phyloP scores from a whole-genome alignment of 2,888 invertebrate species.

The Drosophila meridiana region DNA sequence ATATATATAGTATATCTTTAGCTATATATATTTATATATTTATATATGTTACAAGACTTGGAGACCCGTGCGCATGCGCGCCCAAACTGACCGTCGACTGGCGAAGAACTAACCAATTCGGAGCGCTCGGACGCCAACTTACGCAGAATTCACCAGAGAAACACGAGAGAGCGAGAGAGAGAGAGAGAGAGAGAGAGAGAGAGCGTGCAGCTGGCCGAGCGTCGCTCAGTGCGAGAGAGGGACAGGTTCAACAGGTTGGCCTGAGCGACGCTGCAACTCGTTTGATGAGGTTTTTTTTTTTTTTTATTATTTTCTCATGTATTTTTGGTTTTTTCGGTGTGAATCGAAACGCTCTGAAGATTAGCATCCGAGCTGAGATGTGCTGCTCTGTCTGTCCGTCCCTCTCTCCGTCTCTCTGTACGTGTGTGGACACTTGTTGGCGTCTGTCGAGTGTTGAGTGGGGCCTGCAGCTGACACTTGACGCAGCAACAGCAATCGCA shows the following conservation, averaged over 20 bases:
- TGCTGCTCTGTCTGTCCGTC: slow-evolving; percentile 29
- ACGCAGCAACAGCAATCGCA: slow-evolving; percentile 22
- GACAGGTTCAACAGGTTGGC: slow-evolving; percentile 65
- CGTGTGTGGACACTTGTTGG: slow-evolving; percentile 41
- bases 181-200: slow-evolving; percentile 25
- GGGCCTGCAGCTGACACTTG: slow-evolving; percentile 55
- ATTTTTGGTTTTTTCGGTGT: slow-evolving; percentile 24
- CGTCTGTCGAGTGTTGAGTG: slow-evolving; percentile 19
- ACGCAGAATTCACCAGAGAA: slow-evolving; percentile 50
- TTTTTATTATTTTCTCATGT: slow-evolving; percentile 20
- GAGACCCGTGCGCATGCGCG: slow-evolving; percentile 82
- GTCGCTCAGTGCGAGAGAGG: not conserved
- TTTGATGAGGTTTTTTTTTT: slow-evolving; percentile 49
- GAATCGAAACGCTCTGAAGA: slow-evolving; percentile 48
- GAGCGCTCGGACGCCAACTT: slow-evolving; percentile 61
- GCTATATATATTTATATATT: not conserved
- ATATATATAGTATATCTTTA: not conserved
- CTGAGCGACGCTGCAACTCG: slow-evolving; percentile 49
- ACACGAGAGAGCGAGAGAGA: slow-evolving; percentile 22
- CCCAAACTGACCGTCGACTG: slow-evolving; percentile 84
- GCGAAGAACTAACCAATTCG: slow-evolving; percentile 83
- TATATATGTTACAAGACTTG: slow-evolving; percentile 19
- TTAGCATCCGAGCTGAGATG: slow-evolving; percentile 50
- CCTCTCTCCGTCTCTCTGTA: slow-evolving; percentile 15
- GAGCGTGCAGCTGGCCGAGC: slow-evolving; percentile 2